Percentiles rank a stretch among this genome's conserved stretches.
phyloP scores from a whole-genome alignment of 2,113 vertebrate species.

The Trochalopteron elliotii region DNA sequence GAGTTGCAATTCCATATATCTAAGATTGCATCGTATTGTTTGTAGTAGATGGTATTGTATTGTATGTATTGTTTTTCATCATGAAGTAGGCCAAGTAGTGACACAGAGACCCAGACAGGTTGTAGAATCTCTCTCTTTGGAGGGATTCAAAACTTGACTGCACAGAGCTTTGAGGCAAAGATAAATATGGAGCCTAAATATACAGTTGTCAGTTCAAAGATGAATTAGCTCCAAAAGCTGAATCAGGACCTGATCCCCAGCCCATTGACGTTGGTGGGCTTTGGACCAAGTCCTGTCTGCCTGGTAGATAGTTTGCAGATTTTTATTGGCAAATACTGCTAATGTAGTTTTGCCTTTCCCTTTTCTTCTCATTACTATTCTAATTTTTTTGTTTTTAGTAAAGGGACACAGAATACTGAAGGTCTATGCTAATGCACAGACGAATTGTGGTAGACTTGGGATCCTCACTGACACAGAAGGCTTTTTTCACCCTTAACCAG shows the following conservation, averaged over 20 bases:
- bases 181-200: background rate
- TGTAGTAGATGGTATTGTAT: too few relatives aligned
- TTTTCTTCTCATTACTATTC: background rate
- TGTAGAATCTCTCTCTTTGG: background rate
- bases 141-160: background rate
- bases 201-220: background rate
- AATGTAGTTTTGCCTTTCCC: background rate
- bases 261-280: background rate
- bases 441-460: background rate
- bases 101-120: background rate
- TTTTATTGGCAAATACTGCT: background rate
- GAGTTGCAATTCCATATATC: background rate
- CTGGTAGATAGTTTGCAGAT: background rate
- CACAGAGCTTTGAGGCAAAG: background rate
- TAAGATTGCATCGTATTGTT: too few relatives aligned
- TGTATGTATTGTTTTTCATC: background rate
- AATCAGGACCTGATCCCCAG: background rate
- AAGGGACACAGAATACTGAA: background rate
- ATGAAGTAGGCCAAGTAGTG: background rate
- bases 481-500: background rate
- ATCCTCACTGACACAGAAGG: background rate
- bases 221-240: background rate
- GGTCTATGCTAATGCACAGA: background rate
- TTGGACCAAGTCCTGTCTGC: background rate
- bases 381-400: background rate